phyloP scores from a whole-genome alignment of 2,888 invertebrate genomes.

The Schrankia costaestrigalis region DNA sequence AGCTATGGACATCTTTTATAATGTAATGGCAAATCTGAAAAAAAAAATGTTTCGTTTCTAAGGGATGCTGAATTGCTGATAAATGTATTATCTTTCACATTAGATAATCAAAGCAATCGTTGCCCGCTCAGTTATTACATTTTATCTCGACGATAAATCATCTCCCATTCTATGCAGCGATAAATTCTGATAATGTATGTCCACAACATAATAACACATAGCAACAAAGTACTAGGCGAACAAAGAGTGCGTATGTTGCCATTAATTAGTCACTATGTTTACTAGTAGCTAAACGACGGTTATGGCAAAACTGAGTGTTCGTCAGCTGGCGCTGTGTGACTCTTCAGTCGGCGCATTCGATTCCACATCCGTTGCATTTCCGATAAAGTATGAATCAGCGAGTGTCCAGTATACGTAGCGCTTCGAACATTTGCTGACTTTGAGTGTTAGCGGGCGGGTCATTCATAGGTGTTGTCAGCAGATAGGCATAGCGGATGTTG shows the following conservation, averaged over 20 bases:
- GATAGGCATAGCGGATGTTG: constrained; percentile 47
- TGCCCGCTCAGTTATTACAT: constrained; percentile 7
- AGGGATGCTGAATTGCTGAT: no score
- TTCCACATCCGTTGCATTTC: constrained; percentile 69
- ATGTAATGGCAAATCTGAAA: no score
- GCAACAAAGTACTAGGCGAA: constrained; percentile 56
- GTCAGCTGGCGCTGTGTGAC: constrained; percentile 63
- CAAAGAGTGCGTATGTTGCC: constrained; percentile 58
- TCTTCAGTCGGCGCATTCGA: constrained; percentile 44
- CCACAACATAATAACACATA: constrained; percentile 38
- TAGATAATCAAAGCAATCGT: no score
- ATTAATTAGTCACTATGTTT: constrained; percentile 69
- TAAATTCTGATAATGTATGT: constrained; percentile 27
- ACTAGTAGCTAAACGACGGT: constrained; percentile 51
- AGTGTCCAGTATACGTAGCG: constrained; percentile 26
- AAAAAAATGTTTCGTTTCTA: no score
- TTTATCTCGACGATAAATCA: constrained; percentile 32
- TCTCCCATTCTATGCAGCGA: constrained; percentile 36
- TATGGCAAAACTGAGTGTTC: constrained; percentile 60
- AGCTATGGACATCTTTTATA: no score
- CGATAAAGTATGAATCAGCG: constrained; percentile 72
- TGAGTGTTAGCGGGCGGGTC: constrained; percentile 42
- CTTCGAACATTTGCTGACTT: constrained; percentile 44
- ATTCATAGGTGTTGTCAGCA: constrained; percentile 54
- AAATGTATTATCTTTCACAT: no score